Conservation (phyloP, 2,113 vertebrate genomes). For the Psammodynastes pulverulentus region DNA sequence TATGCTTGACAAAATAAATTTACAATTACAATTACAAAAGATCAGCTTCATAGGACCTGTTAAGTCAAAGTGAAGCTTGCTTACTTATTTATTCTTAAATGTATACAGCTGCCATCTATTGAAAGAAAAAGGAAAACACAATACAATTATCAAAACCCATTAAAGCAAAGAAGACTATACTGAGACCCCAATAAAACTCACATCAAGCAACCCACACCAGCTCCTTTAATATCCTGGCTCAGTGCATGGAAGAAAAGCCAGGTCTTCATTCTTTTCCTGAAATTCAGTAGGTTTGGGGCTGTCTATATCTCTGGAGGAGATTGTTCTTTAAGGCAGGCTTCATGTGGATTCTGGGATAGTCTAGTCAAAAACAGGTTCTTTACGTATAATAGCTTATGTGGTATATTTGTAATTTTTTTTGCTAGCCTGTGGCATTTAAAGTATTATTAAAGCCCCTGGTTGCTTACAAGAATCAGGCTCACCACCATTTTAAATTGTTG, state of each 20-base stretch:
- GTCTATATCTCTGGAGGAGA: neutral
- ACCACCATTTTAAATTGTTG: neutral
- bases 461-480: neutral
- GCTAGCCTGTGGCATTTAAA: neutral
- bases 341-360: neutral
- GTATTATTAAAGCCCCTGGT: too few relatives aligned
- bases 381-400: neutral
- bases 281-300: neutral
- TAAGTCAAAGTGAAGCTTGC: neutral
- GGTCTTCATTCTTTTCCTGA: neutral
- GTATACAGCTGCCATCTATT: neutral
- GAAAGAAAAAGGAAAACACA: neutral
- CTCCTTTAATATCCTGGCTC: neutral
- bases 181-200: neutral
- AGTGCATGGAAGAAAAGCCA: neutral
- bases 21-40: too few relatives aligned
- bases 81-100: neutral
- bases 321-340: neutral
- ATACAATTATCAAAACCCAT: neutral
- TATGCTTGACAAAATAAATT: too few relatives aligned
- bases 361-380: neutral
- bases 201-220: neutral
- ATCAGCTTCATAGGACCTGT: neutral
- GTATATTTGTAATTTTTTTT: neutral
- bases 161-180: neutral